A percentile compares a stretch with the other conserved stretches of the same genome.
These are phyloP conservation scores for Ailuropoda melanoleuca DNA, from an alignment of 2,113 vertebrate genomes.

Conservation along the genomic window DNA sequence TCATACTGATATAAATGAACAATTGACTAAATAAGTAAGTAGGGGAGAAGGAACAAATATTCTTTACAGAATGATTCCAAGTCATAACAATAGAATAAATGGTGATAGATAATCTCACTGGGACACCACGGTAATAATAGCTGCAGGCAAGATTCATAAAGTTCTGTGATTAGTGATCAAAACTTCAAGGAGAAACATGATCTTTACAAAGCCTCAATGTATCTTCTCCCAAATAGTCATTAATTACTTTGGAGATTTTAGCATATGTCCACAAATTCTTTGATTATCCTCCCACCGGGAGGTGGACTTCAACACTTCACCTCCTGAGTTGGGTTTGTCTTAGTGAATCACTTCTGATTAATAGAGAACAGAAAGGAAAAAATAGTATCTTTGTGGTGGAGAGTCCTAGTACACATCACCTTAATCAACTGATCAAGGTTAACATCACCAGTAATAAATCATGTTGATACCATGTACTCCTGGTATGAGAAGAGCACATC, in stretches of 20 bases:
- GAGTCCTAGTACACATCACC: not conserved
- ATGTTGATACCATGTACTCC: not conserved
- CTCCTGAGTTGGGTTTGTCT: not conserved
- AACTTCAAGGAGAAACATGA: not conserved
- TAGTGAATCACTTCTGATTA: not conserved
- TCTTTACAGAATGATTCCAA: not conserved
- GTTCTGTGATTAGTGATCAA: not conserved
- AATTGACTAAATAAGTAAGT: not conserved
- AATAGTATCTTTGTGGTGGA: not conserved
- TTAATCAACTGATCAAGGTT: not conserved
- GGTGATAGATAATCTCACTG: not conserved
- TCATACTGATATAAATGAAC: not conserved
- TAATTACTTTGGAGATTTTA: not conserved
- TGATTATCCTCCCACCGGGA: not conserved
- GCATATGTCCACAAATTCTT: not conserved
- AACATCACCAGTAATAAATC: not conserved
- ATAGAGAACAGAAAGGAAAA: not conserved
- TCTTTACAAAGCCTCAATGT: not conserved
- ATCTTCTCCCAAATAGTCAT: not conserved
- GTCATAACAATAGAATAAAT: not conserved
- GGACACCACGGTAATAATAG: not conserved
- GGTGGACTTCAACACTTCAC: not conserved
- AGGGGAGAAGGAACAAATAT: not conserved
- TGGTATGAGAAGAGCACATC: not conserved
- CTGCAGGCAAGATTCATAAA: not conserved